Percentiles rank a stretch among this genome's conserved stretches.
Conservation (phyloP, 64 coral and sea anemone species). For the Orbicella faveolata region DNA sequence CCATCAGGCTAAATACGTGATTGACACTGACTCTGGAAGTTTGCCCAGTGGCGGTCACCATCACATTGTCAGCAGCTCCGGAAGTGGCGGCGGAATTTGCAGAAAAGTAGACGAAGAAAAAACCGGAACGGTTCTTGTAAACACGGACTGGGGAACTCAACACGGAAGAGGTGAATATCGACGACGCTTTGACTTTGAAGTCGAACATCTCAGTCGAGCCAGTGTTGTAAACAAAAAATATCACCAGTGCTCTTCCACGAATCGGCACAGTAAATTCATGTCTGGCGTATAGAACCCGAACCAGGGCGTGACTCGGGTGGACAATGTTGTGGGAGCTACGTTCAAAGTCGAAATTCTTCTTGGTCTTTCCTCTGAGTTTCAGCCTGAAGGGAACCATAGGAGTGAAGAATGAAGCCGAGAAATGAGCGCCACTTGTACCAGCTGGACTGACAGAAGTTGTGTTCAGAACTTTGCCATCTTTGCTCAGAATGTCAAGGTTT, state of each 20-base stretch:
- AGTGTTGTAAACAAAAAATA: conserved; percentile 21
- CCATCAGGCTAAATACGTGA: not conserved
- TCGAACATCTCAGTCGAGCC: conserved; percentile 7
- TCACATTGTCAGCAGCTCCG: not conserved
- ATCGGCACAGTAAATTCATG: conserved; percentile 23
- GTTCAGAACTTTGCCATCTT: not conserved
- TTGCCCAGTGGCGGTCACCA: conserved; percentile 21
- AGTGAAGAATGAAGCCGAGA: conserved; percentile 20
- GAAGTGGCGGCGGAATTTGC: not conserved
- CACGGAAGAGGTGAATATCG: not conserved
- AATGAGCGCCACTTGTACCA: conserved; percentile 32
- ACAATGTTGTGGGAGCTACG: conserved; percentile 2
- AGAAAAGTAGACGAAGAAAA: not conserved
- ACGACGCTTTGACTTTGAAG: not conserved
- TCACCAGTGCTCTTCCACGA: not conserved
- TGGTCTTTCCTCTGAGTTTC: conserved; percentile 36
- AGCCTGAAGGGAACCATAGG: conserved; percentile 33
- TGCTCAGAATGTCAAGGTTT: conserved; percentile 16
- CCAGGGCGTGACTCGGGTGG: no score
- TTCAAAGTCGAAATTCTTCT: conserved; percentile 36
- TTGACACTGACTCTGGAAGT: not conserved
- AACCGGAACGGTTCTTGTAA: not conserved
- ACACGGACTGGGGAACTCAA: not conserved
- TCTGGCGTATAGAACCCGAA: not conserved
- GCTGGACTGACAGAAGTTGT: not conserved